Conservation (phyloP, 2,797 vertebrate species). For the Galagoides demidoff region DNA sequence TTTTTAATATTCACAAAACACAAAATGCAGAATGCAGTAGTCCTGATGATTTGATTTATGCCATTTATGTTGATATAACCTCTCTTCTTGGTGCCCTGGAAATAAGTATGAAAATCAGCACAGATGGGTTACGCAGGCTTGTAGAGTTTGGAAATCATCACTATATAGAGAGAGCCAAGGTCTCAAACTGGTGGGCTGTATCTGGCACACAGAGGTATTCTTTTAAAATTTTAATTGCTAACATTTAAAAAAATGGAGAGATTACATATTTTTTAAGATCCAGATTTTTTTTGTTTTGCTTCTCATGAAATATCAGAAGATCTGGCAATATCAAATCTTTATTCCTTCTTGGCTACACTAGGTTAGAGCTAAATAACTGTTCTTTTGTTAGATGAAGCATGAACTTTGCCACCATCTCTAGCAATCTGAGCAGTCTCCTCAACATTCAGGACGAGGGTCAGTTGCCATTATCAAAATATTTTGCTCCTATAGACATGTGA, state of each 20-base stretch:
- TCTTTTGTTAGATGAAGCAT: conserved; percentile 11
- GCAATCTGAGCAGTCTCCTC: neutral
- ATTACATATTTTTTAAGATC: conserved; percentile 45
- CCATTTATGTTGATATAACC: conserved; percentile 46
- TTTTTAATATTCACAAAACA: conserved; percentile 55
- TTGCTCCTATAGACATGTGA: neutral
- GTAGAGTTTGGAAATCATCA: conserved; percentile 40
- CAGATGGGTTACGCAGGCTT: conserved; percentile 55
- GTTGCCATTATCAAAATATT: neutral
- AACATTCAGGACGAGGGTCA: neutral
- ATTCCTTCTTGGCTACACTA: conserved; percentile 39
- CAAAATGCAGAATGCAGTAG: conserved; percentile 4
- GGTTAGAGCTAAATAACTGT: conserved; percentile 34
- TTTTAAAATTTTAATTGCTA: conserved; percentile 66
- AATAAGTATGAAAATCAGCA: neutral
- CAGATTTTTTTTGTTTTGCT: conserved; percentile 59
- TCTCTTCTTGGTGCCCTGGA: conserved; percentile 17
- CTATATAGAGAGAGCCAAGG: neutral
- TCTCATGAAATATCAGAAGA: conserved; percentile 66
- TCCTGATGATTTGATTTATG: conserved; percentile 42
- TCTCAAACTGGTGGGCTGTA: conserved; percentile 63
- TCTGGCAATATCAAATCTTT: conserved; percentile 30
- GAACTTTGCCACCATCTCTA: neutral
- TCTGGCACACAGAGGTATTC: conserved; percentile 59
- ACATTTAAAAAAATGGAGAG: conserved; percentile 65